Evolutionary conservation across 1,140 invertebrate genomes (phyloP).

Genomic region (Brachionus asplanchnoidis): DNA sequence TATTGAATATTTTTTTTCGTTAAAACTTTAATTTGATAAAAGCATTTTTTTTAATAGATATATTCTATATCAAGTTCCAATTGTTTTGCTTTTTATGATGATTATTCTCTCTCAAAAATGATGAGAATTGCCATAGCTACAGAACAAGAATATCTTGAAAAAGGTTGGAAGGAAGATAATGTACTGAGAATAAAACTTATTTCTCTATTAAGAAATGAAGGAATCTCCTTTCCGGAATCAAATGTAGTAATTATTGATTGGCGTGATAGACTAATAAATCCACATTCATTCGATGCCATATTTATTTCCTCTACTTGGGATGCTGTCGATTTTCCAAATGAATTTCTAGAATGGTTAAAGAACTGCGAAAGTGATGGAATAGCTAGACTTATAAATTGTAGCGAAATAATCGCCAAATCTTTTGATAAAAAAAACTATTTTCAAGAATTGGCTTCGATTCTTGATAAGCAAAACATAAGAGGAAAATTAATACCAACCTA

Average conservation of each 20-base stretch:
- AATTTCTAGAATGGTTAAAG: not conserved
- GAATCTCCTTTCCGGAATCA: not conserved
- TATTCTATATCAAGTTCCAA: not conserved
- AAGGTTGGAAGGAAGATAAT: not conserved
- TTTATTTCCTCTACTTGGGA: not conserved
- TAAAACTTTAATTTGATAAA: not conserved
- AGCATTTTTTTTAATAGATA: not conserved
- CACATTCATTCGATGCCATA: not conserved
- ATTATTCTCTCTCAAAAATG: not conserved
- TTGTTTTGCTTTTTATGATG: no score
- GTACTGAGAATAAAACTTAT: not conserved
- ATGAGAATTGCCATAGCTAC: not conserved
- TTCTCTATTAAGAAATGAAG: not conserved
- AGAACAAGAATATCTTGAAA: not conserved
- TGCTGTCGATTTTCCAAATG: not conserved
- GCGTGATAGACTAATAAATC: not conserved
- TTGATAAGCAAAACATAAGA: not conserved
- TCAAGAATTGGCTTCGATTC: not conserved
- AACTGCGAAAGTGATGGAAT: not conserved
- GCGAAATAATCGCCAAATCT: not conserved
- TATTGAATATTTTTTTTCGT: no score
- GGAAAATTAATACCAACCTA: not conserved
- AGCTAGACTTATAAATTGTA: not conserved
- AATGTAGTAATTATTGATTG: not conserved
- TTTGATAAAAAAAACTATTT: not conserved